Conservation (phyloP, 2,113 vertebrate species). For the Mesoclemmys tuberculata region DNA sequence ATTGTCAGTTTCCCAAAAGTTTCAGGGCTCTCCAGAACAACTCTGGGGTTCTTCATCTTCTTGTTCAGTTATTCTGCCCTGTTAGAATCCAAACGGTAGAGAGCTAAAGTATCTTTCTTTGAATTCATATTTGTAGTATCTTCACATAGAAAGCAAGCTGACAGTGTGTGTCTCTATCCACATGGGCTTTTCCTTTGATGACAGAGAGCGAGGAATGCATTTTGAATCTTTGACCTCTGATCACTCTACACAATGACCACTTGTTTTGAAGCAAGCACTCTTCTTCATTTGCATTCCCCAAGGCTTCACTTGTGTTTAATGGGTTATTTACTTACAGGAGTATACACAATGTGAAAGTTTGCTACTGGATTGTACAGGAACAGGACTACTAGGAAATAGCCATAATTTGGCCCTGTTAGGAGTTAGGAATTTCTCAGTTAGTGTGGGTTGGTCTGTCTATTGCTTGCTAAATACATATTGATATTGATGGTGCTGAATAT, state of each 20-base stretch:
- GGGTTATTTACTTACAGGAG: too few species aligned
- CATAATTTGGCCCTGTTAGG: rapidly evolving
- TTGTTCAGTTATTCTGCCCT: background rate
- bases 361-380: too few species aligned
- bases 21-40: background rate
- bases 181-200: too few species aligned
- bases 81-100: background rate
- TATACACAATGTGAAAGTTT: too few species aligned
- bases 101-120: background rate
- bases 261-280: too few species aligned
- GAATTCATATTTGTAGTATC: background rate
- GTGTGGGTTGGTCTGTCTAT: background rate
- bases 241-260: too few species aligned
- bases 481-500: background rate
- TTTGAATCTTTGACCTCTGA: too few species aligned
- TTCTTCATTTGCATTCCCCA: too few species aligned
- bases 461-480: background rate
- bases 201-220: too few species aligned
- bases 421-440: background rate
- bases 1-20: background rate
- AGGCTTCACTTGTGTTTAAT: too few species aligned
- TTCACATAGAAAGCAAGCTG: too few species aligned
- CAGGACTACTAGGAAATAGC: background rate
- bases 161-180: too few species aligned
- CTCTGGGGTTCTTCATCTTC: background rate